A percentile compares a stretch with the other conserved stretches of the same genome.
These are phyloP conservation scores for Trachythela sp. DNA, from an alignment of 64 coral and sea anemone genomes.

Conservation along the genomic window DNA sequence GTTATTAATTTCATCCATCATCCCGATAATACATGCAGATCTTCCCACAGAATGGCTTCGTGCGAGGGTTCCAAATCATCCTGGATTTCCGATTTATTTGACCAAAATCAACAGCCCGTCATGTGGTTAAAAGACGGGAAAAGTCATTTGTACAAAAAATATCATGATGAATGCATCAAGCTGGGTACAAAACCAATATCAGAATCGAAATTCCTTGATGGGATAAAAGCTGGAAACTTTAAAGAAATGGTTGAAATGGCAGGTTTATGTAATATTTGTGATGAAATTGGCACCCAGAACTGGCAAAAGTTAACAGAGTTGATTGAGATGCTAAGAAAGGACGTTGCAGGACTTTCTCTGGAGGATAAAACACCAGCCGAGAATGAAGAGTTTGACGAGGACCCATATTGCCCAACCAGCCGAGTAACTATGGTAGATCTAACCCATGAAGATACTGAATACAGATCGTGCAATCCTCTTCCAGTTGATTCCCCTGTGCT, in stretches of 20 bases:
- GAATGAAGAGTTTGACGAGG: too few species aligned
- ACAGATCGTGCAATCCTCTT: not conserved
- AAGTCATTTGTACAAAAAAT: slow-evolving; percentile 18
- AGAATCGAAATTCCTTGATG: slow-evolving; percentile 19
- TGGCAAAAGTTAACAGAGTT: slow-evolving; percentile 36
- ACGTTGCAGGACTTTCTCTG: not conserved
- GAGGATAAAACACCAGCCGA: not conserved
- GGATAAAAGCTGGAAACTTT: too few species aligned
- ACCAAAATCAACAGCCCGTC: slow-evolving; percentile 45
- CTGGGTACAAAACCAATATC: slow-evolving; percentile 26
- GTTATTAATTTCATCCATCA: slow-evolving; percentile 37
- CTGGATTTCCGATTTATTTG: too few species aligned
- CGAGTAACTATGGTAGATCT: not conserved
- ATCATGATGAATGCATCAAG: too few species aligned
- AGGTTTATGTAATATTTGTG: too few species aligned
- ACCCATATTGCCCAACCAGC: not conserved
- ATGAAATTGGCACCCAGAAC: slow-evolving; percentile 41
- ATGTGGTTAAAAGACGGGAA: slow-evolving; percentile 46
- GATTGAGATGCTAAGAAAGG: not conserved
- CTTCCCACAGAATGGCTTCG: too few species aligned
- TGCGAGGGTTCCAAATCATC: too few species aligned
- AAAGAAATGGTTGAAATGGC: too few species aligned
- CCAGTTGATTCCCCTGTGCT: not conserved
- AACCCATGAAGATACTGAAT: not conserved
- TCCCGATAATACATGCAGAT: slow-evolving; percentile 32